Conservation (phyloP, 2,113 vertebrate genomes). For the Phalacrocorax brasilianus region DNA sequence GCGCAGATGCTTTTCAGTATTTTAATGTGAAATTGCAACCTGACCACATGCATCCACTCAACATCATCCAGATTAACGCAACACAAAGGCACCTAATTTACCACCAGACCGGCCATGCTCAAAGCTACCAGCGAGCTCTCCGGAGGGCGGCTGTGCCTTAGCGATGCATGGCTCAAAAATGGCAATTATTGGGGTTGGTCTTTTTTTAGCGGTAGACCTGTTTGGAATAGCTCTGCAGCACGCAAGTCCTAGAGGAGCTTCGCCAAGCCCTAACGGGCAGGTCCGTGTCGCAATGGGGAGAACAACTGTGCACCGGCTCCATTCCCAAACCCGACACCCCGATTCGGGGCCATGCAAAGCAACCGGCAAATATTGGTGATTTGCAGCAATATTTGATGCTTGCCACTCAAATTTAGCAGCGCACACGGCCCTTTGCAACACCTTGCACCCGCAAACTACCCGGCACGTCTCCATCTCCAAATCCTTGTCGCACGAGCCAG, state of each 20-base stretch:
- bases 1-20: not conserved
- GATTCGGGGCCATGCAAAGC: accelerated
- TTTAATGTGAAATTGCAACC: not conserved
- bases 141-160: not conserved
- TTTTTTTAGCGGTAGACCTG: not conserved
- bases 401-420: not conserved
- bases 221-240: not conserved
- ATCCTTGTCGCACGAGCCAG: not conserved
- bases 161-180: not conserved
- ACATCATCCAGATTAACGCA: not conserved
- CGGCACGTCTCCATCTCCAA: not conserved
- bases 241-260: not conserved
- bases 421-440: too few species aligned
- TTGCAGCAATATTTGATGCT: not conserved
- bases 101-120: not conserved
- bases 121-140: not conserved
- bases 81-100: not conserved
- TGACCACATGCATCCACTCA: not conserved
- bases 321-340: not conserved
- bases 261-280: not conserved
- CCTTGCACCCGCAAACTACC: accelerated
- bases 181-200: not conserved
- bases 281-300: accelerated
- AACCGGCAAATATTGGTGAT: not conserved
- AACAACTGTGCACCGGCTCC: accelerated